Conservation (phyloP, 2,797 vertebrate species). For the Oryzias dopingdopingensis region DNA sequence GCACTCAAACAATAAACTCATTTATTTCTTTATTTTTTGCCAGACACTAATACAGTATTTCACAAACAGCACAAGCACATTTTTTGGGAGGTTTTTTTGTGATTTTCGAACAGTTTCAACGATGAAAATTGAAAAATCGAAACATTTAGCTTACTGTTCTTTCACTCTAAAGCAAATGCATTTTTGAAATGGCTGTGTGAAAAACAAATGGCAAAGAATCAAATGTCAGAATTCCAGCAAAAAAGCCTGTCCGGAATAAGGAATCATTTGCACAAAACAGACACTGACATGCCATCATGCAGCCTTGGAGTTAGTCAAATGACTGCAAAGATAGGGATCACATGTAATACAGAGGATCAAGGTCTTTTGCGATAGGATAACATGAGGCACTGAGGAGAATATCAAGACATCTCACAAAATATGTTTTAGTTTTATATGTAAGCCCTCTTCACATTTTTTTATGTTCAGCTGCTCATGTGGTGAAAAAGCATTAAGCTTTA, state of each 20-base stretch:
- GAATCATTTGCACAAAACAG: conserved; percentile 16
- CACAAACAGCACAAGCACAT: conserved; percentile 40
- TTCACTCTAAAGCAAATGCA: conserved; percentile 4
- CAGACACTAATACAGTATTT: conserved; percentile 48
- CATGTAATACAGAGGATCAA: not conserved
- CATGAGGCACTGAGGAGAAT: conserved; percentile 23
- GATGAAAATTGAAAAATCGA: conserved; percentile 8
- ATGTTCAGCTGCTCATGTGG: not conserved
- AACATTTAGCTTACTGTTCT: conserved; percentile 19
- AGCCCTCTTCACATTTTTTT: conserved; percentile 7
- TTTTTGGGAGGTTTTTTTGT: conserved; percentile 1
- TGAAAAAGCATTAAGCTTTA: not conserved
- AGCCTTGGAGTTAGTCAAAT: conserved; percentile 23
- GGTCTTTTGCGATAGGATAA: conserved; percentile 1
- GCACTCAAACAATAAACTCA: not conserved
- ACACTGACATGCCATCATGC: conserved; percentile 32
- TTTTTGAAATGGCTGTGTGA: not conserved
- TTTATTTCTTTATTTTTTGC: conserved; percentile 50
- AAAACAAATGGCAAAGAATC: conserved; percentile 14
- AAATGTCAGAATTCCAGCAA: conserved; percentile 13
- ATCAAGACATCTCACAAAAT: not conserved
- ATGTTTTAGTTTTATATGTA: not conserved
- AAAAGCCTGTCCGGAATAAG: conserved; percentile 11
- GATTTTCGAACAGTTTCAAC: conserved; percentile 16
- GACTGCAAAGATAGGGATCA: conserved; percentile 13